Evolutionary conservation across 2,888 invertebrate species (phyloP).

Genomic region (Phorcus lineatus): DNA sequence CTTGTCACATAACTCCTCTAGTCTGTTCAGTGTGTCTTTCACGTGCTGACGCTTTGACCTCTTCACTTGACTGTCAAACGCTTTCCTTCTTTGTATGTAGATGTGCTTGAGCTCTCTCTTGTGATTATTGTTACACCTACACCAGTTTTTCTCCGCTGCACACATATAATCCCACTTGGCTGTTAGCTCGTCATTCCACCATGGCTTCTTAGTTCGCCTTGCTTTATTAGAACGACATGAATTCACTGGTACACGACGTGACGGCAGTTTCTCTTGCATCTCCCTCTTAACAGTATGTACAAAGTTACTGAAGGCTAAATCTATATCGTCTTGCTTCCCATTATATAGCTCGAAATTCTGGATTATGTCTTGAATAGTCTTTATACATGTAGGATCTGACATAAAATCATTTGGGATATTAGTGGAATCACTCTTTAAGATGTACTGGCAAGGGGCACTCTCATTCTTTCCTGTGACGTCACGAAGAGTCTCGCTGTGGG

Average conservation of each 20-base stretch:
- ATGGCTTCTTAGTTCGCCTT: not conserved
- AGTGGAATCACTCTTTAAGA: no score
- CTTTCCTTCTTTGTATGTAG: not conserved
- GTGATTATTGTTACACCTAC: not conserved
- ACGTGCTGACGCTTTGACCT: not conserved
- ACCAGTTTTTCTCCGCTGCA: not conserved
- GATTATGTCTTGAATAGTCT: not conserved
- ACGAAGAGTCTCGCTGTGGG: not conserved
- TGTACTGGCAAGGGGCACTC: not conserved
- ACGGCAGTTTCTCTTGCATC: not conserved
- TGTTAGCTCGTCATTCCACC: not conserved
- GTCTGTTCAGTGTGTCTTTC: not conserved
- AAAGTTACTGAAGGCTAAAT: not conserved
- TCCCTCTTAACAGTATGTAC: not conserved
- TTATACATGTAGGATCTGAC: no score
- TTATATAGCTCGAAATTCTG: not conserved
- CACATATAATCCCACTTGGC: conserved; percentile 9
- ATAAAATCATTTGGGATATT: no score
- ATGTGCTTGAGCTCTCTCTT: not conserved
- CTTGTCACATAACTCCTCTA: not conserved
- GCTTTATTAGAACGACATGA: not conserved
- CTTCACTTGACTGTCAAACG: not conserved
- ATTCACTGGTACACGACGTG: not conserved
- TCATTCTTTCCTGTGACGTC: not conserved
- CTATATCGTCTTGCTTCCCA: not conserved